Evolutionary conservation across 2,113 vertebrate genomes (phyloP), one percentile per base, ranked within the genome.

Genomic region (Thunnus thynnus): DNA sequence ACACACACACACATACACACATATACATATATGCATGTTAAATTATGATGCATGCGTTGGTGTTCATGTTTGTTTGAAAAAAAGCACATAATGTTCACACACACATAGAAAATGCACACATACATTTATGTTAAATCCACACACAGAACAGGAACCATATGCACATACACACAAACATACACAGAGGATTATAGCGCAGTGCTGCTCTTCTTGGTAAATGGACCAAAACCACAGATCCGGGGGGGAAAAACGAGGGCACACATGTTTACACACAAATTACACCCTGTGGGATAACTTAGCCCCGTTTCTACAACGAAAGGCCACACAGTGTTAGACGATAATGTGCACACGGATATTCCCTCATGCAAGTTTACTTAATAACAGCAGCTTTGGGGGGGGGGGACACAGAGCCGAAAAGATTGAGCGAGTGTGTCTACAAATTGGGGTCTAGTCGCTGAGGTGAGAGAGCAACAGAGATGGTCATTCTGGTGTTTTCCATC

Each of bases 241-340:
- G 16, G 80, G 82, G 63, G 11, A 13, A 6, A 69, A 72, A 68
- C 7, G 27, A 83, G 80, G 74, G 61, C 78, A 90, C 78, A 89
- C 88, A 78, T 89, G 89, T 94, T 91, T 89, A 87, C 50, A 79
- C 86, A 88, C 89, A 93, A 90, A 93, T 87, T 75, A 88, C 74
- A 88, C 92, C 90, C 88, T 56, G 85, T 85, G 93, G 91, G 88
- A 90, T 85, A 89, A 89, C 85, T 89, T 85, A 89, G 86, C 87
- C 75, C 62, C 13, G 17, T 90, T 91, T 82, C 88, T 60, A 79
- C 69, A 73, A 72, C 16, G 55, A 88, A 82, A 84, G 78, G 77
- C 88, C 88, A 81, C 86, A 86, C 78, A 72, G 66, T 83, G 86
- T 86, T 83, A 64, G 79, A 84, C 56, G 75, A 86, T 82, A 81